Conservation (phyloP, 1,140 invertebrate species). For the Diorhabda sublineata region DNA sequence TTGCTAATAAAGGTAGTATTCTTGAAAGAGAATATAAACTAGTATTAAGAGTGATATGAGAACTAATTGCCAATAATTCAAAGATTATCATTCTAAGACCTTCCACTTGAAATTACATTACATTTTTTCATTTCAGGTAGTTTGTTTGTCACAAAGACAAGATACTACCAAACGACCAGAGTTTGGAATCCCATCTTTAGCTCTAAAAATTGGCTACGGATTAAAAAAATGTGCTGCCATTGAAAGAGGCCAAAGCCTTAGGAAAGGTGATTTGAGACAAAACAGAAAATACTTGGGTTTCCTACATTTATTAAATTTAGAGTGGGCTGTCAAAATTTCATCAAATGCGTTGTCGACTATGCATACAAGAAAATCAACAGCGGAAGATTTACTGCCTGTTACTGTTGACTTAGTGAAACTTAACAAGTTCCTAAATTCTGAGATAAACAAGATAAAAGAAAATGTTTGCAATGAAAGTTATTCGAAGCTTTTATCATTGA, state of each 20-base stretch:
- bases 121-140: no score
- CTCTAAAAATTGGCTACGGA: conserved; percentile 15
- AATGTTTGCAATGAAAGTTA: conserved; percentile 14
- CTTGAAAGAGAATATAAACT: no score
- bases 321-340: conserved; percentile 5
- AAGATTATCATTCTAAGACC: no score
- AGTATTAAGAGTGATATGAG: no score
- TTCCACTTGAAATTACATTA: no score
- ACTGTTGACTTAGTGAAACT: conserved; percentile 12
- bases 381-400: neutral
- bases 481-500: conserved; percentile 10
- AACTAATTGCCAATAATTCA: no score
- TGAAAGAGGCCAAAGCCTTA: conserved; percentile 5
- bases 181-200: conserved; percentile 18
- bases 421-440: conserved; percentile 8
- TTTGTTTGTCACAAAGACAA: no score
- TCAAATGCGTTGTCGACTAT: conserved; percentile 8
- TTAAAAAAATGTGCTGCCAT: conserved; percentile 14
- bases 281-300: neutral
- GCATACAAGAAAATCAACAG: neutral
- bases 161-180: conserved; percentile 3
- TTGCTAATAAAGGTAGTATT: no score
- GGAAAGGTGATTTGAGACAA: neutral
- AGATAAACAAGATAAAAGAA: conserved; percentile 5
- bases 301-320: neutral